phyloP scores from a whole-genome alignment of 1,140 invertebrate genomes.

The Leucophenga varia region DNA sequence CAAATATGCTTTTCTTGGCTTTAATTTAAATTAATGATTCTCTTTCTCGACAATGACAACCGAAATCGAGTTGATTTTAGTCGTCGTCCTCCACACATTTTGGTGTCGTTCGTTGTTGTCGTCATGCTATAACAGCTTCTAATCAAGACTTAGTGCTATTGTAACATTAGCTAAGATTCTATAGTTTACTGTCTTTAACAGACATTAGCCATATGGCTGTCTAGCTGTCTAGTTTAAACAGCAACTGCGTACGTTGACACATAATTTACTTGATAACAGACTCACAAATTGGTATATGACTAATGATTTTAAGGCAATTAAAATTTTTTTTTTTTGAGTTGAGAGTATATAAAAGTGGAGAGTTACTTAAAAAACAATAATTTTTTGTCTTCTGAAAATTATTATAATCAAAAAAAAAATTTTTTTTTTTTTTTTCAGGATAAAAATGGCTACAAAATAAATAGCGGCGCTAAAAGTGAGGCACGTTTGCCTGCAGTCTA shows the following conservation, averaged over 20 bases:
- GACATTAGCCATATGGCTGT: no score
- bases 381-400: no score
- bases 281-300: no score
- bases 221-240: no score
- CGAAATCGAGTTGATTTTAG: neutral
- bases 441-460: conserved; percentile 53
- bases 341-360: neutral
- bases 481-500: conserved; percentile 68
- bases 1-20: no score
- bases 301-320: conserved; percentile 35
- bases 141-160: no score
- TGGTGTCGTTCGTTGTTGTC: no score
- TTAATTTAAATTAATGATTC: conserved; percentile 50
- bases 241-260: no score
- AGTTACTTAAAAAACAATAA: neutral
- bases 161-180: no score
- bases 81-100: neutral
- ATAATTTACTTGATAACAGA: conserved; percentile 46
- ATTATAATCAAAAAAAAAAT: conserved; percentile 46
- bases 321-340: neutral
- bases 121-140: no score
- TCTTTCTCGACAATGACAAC: neutral
- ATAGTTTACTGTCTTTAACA: no score
- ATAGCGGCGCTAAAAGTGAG: conserved; percentile 63
- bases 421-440: conserved; percentile 50